phyloP scores from a whole-genome alignment of 2,888 invertebrate genomes.

The Serripes groenlandicus region DNA sequence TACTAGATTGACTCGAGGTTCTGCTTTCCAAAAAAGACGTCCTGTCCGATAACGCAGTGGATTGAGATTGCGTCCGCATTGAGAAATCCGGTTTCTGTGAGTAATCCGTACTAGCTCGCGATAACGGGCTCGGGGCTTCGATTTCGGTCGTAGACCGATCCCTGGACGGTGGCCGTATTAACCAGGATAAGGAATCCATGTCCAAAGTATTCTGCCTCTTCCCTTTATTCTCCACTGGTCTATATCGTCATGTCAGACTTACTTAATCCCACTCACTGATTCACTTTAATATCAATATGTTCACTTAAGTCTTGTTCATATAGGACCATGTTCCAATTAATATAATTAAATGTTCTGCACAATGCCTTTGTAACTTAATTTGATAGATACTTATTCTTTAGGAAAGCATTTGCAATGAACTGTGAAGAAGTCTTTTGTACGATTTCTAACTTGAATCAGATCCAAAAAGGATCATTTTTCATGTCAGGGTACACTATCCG shows the following conservation, averaged over 20 bases:
- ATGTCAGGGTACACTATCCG: too few relatives aligned
- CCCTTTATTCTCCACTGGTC: too few relatives aligned
- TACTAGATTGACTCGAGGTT: constrained; percentile 16
- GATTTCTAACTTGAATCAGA: not conserved
- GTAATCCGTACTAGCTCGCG: constrained; percentile 32
- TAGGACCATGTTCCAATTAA: too few relatives aligned
- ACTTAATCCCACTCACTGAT: too few relatives aligned
- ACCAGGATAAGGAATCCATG: constrained; percentile 16
- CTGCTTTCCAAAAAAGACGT: not conserved
- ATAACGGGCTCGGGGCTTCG: constrained; percentile 38
- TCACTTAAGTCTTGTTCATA: too few relatives aligned
- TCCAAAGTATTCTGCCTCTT: too few relatives aligned
- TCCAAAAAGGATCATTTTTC: not conserved
- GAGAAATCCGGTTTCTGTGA: constrained; percentile 49
- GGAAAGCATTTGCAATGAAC: not conserved
- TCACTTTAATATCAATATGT: too few relatives aligned
- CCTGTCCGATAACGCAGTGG: not conserved
- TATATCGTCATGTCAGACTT: too few relatives aligned
- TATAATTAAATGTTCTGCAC: too few relatives aligned
- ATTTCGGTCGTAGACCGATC: constrained; percentile 45
- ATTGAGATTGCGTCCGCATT: not conserved
- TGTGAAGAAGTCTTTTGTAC: not conserved
- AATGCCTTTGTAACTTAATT: too few relatives aligned
- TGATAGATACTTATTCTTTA: not conserved
- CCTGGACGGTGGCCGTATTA: constrained; percentile 38